These are phyloP conservation scores for Leptobrachium leishanense DNA, from an alignment of 2,113 vertebrate species.

Conservation along the genomic window DNA sequence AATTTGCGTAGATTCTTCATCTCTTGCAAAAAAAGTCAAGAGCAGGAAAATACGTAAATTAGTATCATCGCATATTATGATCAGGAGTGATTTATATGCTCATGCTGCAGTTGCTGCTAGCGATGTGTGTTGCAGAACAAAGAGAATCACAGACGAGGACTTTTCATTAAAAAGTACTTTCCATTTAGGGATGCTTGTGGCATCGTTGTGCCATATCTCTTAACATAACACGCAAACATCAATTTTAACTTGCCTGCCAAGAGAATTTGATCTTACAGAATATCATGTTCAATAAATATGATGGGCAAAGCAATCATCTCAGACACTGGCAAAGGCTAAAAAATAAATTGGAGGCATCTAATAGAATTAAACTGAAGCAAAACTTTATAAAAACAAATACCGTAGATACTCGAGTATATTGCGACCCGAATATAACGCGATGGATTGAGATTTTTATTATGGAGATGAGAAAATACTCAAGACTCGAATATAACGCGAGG, in stretches of 20 bases:
- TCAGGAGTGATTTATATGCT: constrained; percentile 34
- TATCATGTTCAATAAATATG: constrained; percentile 35
- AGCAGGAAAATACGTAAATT: constrained; percentile 2
- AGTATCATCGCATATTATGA: constrained; percentile 17
- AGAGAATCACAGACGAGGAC: constrained; percentile 37
- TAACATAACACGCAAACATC: constrained; percentile 38
- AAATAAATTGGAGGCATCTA: background rate
- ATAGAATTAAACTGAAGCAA: background rate
- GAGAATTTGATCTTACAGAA: constrained; percentile 23
- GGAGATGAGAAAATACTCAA: too few species aligned
- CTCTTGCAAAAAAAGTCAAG: constrained; percentile 10
- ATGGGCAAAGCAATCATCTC: background rate
- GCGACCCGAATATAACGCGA: too few species aligned
- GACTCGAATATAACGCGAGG: too few species aligned
- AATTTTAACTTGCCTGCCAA: constrained; percentile 22
- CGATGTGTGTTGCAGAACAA: constrained; percentile 32
- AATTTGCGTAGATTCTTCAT: constrained; percentile 28
- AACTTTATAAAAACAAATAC: background rate
- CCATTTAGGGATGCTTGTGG: constrained; percentile 28
- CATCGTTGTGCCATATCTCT: constrained; percentile 30
- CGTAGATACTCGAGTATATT: too few species aligned
- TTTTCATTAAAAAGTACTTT: constrained; percentile 29
- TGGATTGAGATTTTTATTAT: too few species aligned
- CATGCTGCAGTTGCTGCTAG: constrained; percentile 26
- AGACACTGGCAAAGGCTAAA: constrained; percentile 4